Percentiles rank a stretch among this genome's conserved stretches.
phyloP scores from a whole-genome alignment of 2,797 vertebrate genomes.

The Cuniculus paca region DNA sequence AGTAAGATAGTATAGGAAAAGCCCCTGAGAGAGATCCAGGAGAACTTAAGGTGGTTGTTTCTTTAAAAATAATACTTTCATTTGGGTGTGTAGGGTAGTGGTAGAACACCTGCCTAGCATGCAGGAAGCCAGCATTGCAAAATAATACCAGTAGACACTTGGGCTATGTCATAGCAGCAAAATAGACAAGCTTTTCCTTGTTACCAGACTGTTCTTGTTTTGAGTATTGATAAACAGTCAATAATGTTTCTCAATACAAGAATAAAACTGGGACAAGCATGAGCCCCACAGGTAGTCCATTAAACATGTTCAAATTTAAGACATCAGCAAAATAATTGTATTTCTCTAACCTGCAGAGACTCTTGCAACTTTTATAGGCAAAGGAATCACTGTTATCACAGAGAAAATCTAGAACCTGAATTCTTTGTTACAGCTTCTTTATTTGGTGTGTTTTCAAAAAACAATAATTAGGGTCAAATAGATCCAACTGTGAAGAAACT shows the following conservation, averaged over 20 bases:
- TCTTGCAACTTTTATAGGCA: background rate
- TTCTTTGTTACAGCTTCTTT: background rate
- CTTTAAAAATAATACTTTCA: background rate
- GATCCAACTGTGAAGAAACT: constrained; percentile 75
- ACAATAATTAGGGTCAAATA: constrained; percentile 80
- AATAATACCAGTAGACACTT: background rate
- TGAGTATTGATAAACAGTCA: background rate
- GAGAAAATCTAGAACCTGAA: background rate
- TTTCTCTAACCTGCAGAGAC: background rate
- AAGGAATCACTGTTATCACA: background rate
- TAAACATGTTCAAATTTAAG: background rate
- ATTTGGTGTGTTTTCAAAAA: constrained; percentile 67
- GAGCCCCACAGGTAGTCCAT: background rate
- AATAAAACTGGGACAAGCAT: background rate
- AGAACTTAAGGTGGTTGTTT: background rate
- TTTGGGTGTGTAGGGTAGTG: background rate
- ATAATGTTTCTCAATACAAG: constrained; percentile 5
- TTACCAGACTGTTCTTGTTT: background rate
- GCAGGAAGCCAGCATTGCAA: background rate
- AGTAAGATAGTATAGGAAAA: background rate
- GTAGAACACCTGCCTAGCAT: background rate
- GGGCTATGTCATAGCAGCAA: background rate
- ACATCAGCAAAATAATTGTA: background rate
- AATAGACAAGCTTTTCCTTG: background rate
- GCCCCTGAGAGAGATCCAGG: background rate